phyloP scores from a whole-genome alignment of 2,797 vertebrate species.

The Distichodus sexfasciatus region DNA sequence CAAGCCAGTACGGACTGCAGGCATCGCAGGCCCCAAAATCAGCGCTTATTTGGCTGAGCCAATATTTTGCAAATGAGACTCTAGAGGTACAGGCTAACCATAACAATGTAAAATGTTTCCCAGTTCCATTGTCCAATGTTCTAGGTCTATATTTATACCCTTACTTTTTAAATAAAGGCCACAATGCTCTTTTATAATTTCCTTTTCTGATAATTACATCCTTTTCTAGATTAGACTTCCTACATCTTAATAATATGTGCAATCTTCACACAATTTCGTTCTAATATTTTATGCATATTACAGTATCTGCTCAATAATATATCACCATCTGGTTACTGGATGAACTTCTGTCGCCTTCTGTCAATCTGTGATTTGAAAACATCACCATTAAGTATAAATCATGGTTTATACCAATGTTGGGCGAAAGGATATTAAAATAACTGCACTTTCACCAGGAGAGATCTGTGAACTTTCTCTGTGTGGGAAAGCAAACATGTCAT shows the following conservation, averaged over 20 bases:
- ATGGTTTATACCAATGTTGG: too few species aligned
- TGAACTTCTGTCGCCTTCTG: too few species aligned
- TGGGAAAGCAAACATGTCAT: conserved; percentile 24
- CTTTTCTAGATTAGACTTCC: too few species aligned
- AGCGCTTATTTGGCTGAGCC: conserved; percentile 55
- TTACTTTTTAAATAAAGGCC: neutral
- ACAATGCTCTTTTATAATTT: neutral
- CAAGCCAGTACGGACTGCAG: conserved; percentile 48
- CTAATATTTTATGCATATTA: neutral
- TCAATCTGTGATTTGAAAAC: too few species aligned
- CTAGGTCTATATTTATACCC: neutral
- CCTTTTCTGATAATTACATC: neutral
- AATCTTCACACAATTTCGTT: neutral
- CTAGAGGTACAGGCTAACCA: conserved; percentile 38
- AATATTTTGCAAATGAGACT: conserved; percentile 52
- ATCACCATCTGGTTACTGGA: neutral
- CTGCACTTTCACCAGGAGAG: neutral
- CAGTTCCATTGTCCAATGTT: neutral
- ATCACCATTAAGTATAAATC: too few species aligned
- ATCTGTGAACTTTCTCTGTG: conserved; percentile 1
- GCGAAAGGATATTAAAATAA: neutral
- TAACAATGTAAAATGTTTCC: conserved; percentile 34
- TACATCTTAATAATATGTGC: neutral
- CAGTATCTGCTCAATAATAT: neutral
- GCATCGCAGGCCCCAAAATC: conserved; percentile 63